Conservation (phyloP, 2,113 vertebrate genomes). For the Centropus unirufus region DNA sequence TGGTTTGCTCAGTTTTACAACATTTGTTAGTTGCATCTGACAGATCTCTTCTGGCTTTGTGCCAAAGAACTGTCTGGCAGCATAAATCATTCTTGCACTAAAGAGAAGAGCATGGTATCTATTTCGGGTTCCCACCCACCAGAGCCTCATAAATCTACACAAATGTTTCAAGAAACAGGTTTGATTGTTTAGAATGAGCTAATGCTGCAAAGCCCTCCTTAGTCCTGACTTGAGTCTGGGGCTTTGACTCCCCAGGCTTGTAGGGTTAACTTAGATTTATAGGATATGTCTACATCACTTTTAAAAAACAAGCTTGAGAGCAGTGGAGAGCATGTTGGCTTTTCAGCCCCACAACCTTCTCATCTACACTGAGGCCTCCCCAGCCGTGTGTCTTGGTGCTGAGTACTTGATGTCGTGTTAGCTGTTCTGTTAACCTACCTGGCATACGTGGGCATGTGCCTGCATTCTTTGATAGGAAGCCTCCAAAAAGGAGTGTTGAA, state of each 20-base stretch:
- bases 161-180: conserved; percentile 39
- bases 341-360: neutral
- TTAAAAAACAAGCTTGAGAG: neutral
- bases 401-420: conserved; percentile 39
- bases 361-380: neutral
- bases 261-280: conserved; percentile 53
- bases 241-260: conserved; percentile 6
- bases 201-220: conserved; percentile 38
- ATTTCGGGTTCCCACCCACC: conserved; percentile 59
- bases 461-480: neutral
- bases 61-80: conserved; percentile 30
- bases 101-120: conserved; percentile 27
- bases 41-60: conserved; percentile 18
- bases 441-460: neutral
- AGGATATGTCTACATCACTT: neutral
- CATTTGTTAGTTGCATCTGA: conserved; percentile 32
- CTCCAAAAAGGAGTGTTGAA: neutral
- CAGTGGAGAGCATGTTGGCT: neutral
- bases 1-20: conserved; percentile 34
- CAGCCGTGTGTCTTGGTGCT: neutral
- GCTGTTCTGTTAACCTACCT: conserved; percentile 23
- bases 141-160: conserved; percentile 54
- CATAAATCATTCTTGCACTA: conserved; percentile 60
- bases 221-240: neutral
- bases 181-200: conserved; percentile 49